Evolutionary conservation across 92 coral and sea anemone species (phyloP).

Genomic region (Phenganax subtilis): DNA sequence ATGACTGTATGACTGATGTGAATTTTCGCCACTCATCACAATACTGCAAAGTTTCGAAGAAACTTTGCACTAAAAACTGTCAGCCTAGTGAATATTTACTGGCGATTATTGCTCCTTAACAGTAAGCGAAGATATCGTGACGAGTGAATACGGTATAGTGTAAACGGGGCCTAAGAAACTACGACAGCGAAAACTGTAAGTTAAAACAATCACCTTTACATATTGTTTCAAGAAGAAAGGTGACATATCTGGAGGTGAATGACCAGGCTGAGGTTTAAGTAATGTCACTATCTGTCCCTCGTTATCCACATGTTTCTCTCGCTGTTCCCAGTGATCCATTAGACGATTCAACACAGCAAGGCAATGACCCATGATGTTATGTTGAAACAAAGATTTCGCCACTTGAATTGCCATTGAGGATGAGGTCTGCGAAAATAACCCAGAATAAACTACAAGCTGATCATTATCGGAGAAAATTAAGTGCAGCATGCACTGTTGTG

Average conservation of each 20-base stretch:
- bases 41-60: too few species aligned
- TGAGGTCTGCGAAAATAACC: conserved; percentile 47
- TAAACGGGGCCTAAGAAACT: too few species aligned
- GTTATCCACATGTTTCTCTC: conserved; percentile 70
- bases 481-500: too few species aligned
- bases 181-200: too few species aligned
- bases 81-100: background rate
- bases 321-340: conserved; percentile 78
- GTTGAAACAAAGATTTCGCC: conserved; percentile 65
- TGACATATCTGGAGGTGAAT: conserved; percentile 96
- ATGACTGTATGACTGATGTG: too few species aligned
- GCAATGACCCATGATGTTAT: conserved; percentile 73
- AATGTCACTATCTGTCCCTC: conserved; percentile 53
- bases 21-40: too few species aligned
- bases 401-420: conserved; percentile 71
- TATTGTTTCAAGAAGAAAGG: conserved; percentile 95
- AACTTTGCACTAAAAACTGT: background rate
- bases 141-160: too few species aligned
- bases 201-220: conserved; percentile 65
- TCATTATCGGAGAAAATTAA: too few species aligned
- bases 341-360: conserved; percentile 74
- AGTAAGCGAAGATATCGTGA: too few species aligned
- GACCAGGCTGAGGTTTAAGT: conserved; percentile 75
- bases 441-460: background rate
- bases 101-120: too few species aligned